Evolutionary conservation across 2,797 vertebrate species (phyloP).

Genomic region (Pempheris klunzingeri): DNA sequence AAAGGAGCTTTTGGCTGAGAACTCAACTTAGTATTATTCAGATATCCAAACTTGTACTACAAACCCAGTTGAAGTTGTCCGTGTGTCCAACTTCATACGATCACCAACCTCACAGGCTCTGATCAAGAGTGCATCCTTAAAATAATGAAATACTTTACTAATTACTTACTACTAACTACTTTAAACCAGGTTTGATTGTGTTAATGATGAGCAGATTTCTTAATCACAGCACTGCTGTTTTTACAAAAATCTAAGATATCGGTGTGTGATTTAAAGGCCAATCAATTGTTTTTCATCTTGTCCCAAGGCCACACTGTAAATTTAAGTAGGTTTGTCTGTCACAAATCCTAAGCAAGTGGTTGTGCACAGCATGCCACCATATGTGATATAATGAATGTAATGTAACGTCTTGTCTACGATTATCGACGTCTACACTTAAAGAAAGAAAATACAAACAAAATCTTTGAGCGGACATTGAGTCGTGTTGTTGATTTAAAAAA

Average conservation of each 20-base stretch:
- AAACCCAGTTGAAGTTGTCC: slow-evolving; percentile 30
- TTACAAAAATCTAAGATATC: neutral
- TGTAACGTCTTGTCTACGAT: neutral
- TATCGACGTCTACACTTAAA: neutral
- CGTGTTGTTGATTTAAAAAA: neutral
- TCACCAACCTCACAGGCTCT: slow-evolving; percentile 29
- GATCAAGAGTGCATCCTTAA: neutral
- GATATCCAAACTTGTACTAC: slow-evolving; percentile 45
- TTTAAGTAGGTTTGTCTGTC: neutral
- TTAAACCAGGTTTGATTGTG: neutral
- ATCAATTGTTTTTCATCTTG: neutral
- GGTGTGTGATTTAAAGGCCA: neutral
- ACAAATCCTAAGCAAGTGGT: neutral
- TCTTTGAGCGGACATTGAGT: neutral
- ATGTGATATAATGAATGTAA: neutral
- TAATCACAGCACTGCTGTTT: neutral
- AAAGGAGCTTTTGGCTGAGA: slow-evolving; percentile 59
- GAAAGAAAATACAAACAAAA: neutral
- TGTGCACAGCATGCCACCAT: neutral
- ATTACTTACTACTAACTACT: no score
- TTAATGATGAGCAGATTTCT: neutral
- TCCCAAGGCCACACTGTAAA: neutral
- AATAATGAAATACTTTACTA: neutral
- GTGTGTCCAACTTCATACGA: slow-evolving; percentile 36
- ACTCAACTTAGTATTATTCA: slow-evolving; percentile 54